These are phyloP conservation scores for Leptarthrus brevirostris DNA, from an alignment of 2,888 invertebrate species.

Conservation along the genomic window DNA sequence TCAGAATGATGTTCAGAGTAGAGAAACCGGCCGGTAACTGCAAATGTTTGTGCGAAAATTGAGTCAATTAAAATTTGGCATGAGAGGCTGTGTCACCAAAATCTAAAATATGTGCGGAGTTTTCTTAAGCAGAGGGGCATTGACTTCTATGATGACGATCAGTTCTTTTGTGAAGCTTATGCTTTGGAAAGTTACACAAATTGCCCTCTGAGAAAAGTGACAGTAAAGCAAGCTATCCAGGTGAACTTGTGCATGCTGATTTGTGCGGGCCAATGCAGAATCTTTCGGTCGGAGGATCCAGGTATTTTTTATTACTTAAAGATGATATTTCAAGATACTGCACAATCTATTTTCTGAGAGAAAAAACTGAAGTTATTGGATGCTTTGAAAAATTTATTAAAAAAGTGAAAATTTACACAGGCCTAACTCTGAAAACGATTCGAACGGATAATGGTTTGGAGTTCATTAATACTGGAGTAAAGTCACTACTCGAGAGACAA, in stretches of 20 bases:
- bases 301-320: slow-evolving; percentile 48
- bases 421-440: slow-evolving; percentile 55
- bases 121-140: slow-evolving; percentile 49
- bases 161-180: neutral
- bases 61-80: slow-evolving; percentile 55
- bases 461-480: slow-evolving; percentile 55
- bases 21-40: neutral
- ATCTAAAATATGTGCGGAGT: slow-evolving; percentile 53
- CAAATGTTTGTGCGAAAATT: neutral
- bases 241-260: slow-evolving; percentile 50
- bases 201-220: no score
- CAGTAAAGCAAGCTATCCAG: neutral
- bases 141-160: no score
- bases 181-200: neutral
- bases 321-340: slow-evolving; percentile 51
- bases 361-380: slow-evolving; percentile 53
- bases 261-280: slow-evolving; percentile 51
- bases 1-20: slow-evolving; percentile 5
- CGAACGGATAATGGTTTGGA: no score
- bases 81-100: slow-evolving; percentile 56
- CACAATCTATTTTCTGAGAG: slow-evolving; percentile 54
- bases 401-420: slow-evolving; percentile 56
- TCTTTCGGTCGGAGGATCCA: slow-evolving; percentile 50
- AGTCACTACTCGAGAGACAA: slow-evolving; percentile 55
- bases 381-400: neutral